Percentiles rank a stretch among this genome's conserved stretches.
These are phyloP conservation scores for Trichomalopsis sarcophagae DNA, from an alignment of 1,140 invertebrate species.

Conservation along the genomic window DNA sequence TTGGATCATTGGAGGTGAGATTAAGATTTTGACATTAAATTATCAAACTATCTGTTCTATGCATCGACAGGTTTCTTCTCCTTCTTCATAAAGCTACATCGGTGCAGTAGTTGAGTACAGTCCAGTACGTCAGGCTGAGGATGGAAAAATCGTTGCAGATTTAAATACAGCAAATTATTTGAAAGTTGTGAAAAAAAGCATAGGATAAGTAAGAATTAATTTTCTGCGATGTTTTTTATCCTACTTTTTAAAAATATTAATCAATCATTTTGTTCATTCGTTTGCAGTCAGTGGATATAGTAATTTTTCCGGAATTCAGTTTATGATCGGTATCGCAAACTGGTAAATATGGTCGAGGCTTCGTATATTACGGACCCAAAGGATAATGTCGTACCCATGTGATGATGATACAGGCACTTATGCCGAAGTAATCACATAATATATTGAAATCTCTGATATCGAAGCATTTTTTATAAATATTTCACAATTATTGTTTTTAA, in stretches of 20 bases:
- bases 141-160: neutral
- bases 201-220: constrained; percentile 16
- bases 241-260: too few relatives aligned
- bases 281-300: constrained; percentile 82
- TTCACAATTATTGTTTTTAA: too few relatives aligned
- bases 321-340: constrained; percentile 64
- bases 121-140: neutral
- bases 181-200: constrained; percentile 37
- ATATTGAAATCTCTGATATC: neutral
- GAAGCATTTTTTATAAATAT: too few relatives aligned
- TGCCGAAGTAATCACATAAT: too few relatives aligned
- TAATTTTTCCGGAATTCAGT: constrained; percentile 89
- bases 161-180: constrained; percentile 37
- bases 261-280: too few relatives aligned
- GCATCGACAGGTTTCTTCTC: too few relatives aligned
- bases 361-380: constrained; percentile 57
- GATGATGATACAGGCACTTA: neutral
- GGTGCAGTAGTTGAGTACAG: constrained; percentile 46
- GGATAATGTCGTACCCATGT: constrained; percentile 57
- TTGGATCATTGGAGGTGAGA: too few relatives aligned
- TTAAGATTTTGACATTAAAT: too few relatives aligned
- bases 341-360: neutral
- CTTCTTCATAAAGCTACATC: constrained; percentile 13
- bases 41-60: too few relatives aligned
- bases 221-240: too few relatives aligned